A percentile compares a stretch with the other conserved stretches of the same genome.
Evolutionary conservation across 2,797 vertebrate species (phyloP).

Genomic region (Babyrousa celebensis): DNA sequence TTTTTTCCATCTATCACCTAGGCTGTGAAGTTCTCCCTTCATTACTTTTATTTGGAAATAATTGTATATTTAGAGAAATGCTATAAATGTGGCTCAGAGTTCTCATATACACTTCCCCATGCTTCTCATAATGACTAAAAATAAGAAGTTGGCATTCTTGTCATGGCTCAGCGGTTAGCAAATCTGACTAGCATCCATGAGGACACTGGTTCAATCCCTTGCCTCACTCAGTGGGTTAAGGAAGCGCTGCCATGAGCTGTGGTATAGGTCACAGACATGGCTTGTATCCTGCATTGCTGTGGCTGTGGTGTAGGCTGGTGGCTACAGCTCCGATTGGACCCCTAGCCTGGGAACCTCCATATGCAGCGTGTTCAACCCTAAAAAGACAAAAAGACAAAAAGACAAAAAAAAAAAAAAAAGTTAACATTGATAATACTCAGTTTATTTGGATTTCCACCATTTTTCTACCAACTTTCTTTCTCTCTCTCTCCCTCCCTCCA

Average conservation of each 20-base stretch:
- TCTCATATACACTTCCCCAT: neutral
- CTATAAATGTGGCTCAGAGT: neutral
- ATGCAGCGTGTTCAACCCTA: too few species aligned
- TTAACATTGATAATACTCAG: neutral
- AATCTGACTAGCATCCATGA: too few species aligned
- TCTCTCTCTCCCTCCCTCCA: neutral
- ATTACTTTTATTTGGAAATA: slow-evolving; percentile 54
- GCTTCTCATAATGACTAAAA: neutral
- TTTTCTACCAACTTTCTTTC: neutral
- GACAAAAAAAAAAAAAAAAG: neutral
- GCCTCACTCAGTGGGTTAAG: too few species aligned
- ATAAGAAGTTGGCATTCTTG: neutral
- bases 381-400: neutral
- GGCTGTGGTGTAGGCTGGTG: too few species aligned
- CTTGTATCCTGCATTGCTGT: too few species aligned
- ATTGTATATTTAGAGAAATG: slow-evolving; percentile 11
- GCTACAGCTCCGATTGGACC: too few species aligned
- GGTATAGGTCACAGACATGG: too few species aligned
- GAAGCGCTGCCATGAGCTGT: too few species aligned
- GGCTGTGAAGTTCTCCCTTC: neutral
- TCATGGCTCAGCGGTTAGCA: too few species aligned
- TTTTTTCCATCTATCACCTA: neutral
- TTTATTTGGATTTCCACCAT: neutral
- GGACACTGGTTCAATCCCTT: too few species aligned
- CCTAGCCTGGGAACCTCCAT: too few species aligned